phyloP scores from a whole-genome alignment of 1,140 invertebrate genomes.

The Drusus annulatus region DNA sequence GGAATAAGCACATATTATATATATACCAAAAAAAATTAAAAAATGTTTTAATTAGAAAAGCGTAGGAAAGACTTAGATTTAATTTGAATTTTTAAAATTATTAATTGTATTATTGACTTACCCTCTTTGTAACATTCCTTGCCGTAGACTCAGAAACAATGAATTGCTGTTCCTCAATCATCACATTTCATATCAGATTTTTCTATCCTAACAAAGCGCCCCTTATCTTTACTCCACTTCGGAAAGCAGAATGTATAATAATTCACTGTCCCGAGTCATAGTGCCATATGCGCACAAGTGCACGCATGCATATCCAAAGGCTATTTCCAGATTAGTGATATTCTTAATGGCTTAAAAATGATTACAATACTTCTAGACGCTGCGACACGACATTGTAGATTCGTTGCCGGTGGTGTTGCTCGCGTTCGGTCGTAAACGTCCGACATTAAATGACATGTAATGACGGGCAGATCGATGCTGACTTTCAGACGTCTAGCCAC shows the following conservation, averaged over 20 bases:
- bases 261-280: background rate
- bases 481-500: background rate
- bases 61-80: too few relatives aligned
- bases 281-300: background rate
- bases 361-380: slow-evolving; percentile 16
- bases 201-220: too few relatives aligned
- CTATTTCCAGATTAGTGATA: slow-evolving; percentile 24
- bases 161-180: too few relatives aligned
- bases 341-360: slow-evolving; percentile 30
- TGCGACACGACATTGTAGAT: slow-evolving; percentile 17
- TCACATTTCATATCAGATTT: too few relatives aligned
- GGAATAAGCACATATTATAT: too few relatives aligned
- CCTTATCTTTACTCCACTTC: background rate
- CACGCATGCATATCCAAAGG: slow-evolving; percentile 12
- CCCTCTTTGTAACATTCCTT: too few relatives aligned
- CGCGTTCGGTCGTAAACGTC: slow-evolving; percentile 29
- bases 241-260: slow-evolving; percentile 1
- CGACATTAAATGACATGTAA: slow-evolving; percentile 39
- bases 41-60: too few relatives aligned
- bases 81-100: too few relatives aligned
- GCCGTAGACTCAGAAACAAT: too few relatives aligned
- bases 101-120: too few relatives aligned
- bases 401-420: background rate
- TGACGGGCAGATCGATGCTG: slow-evolving; percentile 22
- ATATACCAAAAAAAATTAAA: too few relatives aligned